Evolutionary conservation across 2,888 invertebrate genomes (phyloP).

Genomic region (Epicampocera succincta): DNA sequence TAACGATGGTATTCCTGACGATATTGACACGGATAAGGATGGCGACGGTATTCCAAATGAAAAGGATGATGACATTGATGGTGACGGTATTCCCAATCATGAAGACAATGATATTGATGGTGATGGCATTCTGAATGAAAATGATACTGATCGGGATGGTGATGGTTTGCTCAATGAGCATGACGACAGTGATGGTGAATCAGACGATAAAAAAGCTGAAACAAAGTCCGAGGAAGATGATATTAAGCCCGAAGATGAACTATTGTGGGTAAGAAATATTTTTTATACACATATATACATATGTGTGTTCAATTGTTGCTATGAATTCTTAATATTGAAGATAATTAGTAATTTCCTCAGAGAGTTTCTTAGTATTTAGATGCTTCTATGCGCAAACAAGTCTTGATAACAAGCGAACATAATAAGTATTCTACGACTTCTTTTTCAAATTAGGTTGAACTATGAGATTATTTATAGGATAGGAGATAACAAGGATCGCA

Average conservation of each 20-base stretch:
- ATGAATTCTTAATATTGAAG: constrained; percentile 25
- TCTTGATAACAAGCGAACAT: too few relatives aligned
- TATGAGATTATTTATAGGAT: too few relatives aligned
- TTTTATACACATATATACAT: too few relatives aligned
- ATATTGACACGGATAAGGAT: constrained; percentile 75
- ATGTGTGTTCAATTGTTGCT: neutral
- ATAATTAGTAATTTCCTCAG: constrained; percentile 41
- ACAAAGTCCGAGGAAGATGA: constrained; percentile 80
- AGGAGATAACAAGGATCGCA: too few relatives aligned
- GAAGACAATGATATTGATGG: constrained; percentile 80
- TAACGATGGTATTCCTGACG: constrained; percentile 74
- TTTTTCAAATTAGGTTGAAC: too few relatives aligned
- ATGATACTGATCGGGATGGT: constrained; percentile 72
- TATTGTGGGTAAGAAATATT: constrained; percentile 83
- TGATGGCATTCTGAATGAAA: constrained; percentile 71
- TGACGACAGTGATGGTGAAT: constrained; percentile 71
- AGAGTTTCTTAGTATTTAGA: constrained; percentile 26
- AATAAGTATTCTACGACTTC: too few relatives aligned
- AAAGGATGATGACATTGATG: constrained; percentile 75
- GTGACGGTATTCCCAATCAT: constrained; percentile 82
- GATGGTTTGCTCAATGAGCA: constrained; percentile 75
- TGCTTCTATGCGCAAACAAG: neutral
- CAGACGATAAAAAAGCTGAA: constrained; percentile 66
- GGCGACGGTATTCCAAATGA: constrained; percentile 73
- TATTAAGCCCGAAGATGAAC: constrained; percentile 85